Base-by-base conservation (phyloP, 2,113 vertebrate genomes). In the Opisthocomus hoazin region DNA sequence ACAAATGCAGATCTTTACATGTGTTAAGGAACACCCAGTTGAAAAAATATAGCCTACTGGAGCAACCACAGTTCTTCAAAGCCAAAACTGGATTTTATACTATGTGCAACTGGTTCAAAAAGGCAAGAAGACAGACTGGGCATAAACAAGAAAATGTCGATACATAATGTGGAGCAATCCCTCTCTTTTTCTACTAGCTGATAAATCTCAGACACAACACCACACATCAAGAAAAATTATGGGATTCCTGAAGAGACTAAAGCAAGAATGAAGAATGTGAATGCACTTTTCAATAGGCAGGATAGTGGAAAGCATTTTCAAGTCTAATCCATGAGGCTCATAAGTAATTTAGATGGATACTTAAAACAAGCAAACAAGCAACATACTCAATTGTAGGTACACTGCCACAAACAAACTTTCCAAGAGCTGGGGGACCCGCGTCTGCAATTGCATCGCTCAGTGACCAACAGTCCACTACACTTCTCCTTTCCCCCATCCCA, bases 381-480 rank as follows among this genome's bases (percentile, higher is more conserved):
- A 6, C 15, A 36, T 3, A n/a, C 5, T 73, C 3, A 37, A 10
- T 7, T 46, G 9, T 3, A 32, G 45, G 22, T 41, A 1, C 41
- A 24, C 6, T 50, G 46, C n/a, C 75, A 57, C 0, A 58, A 37
- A 45, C 12, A 24, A 82, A 21, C 21, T 76, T 90, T 19, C 13
- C 12, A 56, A 81, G 71, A 46, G 18, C 2, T 37, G 30, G 22
- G 27, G 27, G 22, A 24, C 16, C 32, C 22, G 1, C 4, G 17
- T 12, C 19, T 73, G 51, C 24, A 17, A 21, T 2, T n/a, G n/a
- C 10, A 29, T 19, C 1, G 1, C 30, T 17, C 32, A 11, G 36
- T 13, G 23, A 50, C 9, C 27, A 64, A 3, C 1, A 5, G 15
- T 20, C 24, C 8, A 4, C 10, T 41, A 30, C 0, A 0, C 17